Conservation (phyloP, 2,888 invertebrate genomes). For the Prosopocoilus inquinatus region DNA sequence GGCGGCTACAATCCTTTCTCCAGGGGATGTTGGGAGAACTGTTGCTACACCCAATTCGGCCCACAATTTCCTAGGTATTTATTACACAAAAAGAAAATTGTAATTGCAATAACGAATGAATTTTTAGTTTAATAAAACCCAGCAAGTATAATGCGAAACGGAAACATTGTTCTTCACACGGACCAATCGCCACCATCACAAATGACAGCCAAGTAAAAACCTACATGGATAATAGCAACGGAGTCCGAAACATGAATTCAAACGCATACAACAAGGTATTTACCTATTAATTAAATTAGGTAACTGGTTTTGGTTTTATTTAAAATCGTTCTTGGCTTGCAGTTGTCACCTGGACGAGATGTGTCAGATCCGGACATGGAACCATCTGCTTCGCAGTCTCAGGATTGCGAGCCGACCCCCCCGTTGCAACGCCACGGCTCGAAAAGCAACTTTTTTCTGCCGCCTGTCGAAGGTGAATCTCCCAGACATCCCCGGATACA, state of each 20-base stretch:
- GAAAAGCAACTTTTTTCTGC: conserved; percentile 83
- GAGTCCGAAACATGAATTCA: conserved; percentile 73
- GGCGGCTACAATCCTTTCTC: conserved; percentile 99
- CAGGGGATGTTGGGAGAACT: conserved; percentile 91
- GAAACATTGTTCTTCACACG: conserved; percentile 53
- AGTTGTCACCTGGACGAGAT: conserved; percentile 83
- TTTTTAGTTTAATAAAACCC: conserved; percentile 62
- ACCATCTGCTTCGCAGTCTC: conserved; percentile 86
- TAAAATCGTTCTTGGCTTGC: conserved; percentile 11
- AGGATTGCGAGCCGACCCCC: conserved; percentile 91
- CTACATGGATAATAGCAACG: conserved; percentile 91
- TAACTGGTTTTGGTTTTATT: background rate
- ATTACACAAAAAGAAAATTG: too few species aligned
- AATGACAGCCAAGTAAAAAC: conserved; percentile 91
- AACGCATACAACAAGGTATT: conserved; percentile 93
- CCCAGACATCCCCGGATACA: conserved; percentile 52
- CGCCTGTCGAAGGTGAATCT: conserved; percentile 61
- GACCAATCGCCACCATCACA: conserved; percentile 51
- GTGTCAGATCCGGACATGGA: conserved; percentile 83
- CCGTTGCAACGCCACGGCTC: conserved; percentile 81
- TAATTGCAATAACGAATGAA: background rate
- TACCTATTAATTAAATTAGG: conserved; percentile 50
- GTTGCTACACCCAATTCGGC: conserved; percentile 92
- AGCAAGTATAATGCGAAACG: conserved; percentile 66
- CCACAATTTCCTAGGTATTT: conserved; percentile 95